Base-by-base conservation (phyloP, 2,797 vertebrate species). In the Scyliorhinus canicula region DNA sequence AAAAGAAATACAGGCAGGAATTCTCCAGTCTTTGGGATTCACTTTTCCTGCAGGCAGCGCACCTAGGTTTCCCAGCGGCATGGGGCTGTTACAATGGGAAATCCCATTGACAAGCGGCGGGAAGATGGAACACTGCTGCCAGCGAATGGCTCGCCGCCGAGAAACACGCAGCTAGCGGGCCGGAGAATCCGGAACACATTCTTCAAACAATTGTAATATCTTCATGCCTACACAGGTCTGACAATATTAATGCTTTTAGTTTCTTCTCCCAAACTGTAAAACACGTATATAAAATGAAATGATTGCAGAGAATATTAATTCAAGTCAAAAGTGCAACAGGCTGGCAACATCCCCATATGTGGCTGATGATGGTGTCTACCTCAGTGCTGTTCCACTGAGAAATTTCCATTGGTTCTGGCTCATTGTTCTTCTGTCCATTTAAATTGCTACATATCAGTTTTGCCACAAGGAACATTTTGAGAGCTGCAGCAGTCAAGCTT, bases 371-470 rank as follows among this genome's bases (percentile, higher is more conserved):
- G 5, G 31, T 55, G 28, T 86, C 14, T 69, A 95, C 95, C 82
- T 86, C 9, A 95, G 95, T 65, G 90, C 95, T 60, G 52, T 95
- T 24, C 90, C 93, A 12, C 14, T 71, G 65, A 95, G 95, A 95
- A 95, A 95, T 95, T 95, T 65, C 79, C 47, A 71, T 93, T 95
- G 90, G 50, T 95, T 93, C 50, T 90, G 71, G n/a, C 74, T 85
- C 95, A 95, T 95, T 95, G 95, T 65, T 94, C 95, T 95, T 93
- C 95, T 91, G 95, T 44, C 95, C 67, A 57, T 96, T 95, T 95
- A 95, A 95, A 63, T 35, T 93, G 95, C 63, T 44, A 95, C 69
- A 44, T 67, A 95, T 0, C 84, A 95, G 93, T 95, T 96, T 96
- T 96, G 95, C 95, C 79, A 63, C 60, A 65, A 91, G 93, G 86